These are phyloP conservation scores for Xenus cinereus DNA, from an alignment of 2,113 vertebrate species.

Conservation along the genomic window DNA sequence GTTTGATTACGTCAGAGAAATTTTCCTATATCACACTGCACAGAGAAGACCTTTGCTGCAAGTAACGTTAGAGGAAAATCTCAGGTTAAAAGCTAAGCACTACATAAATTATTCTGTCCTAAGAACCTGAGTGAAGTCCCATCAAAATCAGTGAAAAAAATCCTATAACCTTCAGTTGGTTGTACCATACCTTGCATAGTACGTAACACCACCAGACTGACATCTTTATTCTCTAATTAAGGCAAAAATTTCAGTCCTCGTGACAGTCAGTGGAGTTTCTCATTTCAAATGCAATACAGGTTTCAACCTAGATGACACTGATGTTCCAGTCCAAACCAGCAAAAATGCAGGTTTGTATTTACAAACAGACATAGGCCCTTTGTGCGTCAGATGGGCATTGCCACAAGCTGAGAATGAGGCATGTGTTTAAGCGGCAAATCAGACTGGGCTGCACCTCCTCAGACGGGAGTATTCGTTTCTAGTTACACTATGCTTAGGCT, in stretches of 20 bases:
- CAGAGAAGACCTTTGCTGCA: background rate
- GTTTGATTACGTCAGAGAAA: background rate
- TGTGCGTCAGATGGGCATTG: background rate
- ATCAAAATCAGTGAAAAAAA: background rate
- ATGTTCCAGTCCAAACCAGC: background rate
- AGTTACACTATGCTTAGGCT: background rate
- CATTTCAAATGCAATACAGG: background rate
- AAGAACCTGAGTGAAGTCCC: background rate
- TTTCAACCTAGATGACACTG: background rate
- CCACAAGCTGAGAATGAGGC: background rate
- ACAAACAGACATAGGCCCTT: background rate
- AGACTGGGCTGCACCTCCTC: background rate
- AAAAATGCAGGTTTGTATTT: background rate
- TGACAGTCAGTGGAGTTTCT: background rate
- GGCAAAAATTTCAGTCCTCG: background rate
- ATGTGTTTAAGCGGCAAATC: background rate
- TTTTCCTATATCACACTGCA: background rate
- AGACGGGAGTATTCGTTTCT: background rate
- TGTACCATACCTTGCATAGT: background rate
- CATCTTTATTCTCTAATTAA: background rate
- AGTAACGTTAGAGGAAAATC: background rate
- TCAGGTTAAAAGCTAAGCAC: background rate
- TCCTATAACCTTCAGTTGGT: background rate
- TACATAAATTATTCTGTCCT: background rate
- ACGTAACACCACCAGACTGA: background rate